Conservation (phyloP, 2,797 vertebrate species). For the Coendou prehensilis region DNA sequence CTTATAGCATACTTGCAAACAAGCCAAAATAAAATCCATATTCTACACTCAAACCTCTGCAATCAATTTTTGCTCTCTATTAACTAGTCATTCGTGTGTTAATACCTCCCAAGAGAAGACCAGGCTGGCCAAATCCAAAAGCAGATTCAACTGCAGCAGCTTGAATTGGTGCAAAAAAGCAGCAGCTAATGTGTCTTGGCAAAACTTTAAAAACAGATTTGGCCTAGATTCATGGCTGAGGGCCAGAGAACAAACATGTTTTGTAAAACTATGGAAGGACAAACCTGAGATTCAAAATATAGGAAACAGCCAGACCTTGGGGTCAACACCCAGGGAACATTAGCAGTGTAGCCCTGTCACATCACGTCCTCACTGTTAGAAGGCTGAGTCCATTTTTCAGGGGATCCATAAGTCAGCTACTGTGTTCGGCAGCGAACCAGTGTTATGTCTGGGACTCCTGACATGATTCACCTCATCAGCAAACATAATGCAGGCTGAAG, state of each 20-base stretch:
- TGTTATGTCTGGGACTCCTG: slow-evolving; percentile 20
- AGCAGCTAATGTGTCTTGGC: slow-evolving; percentile 3
- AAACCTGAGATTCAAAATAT: slow-evolving; percentile 43
- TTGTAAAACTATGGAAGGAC: slow-evolving; percentile 52
- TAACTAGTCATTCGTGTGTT: slow-evolving; percentile 69
- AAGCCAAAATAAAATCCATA: slow-evolving; percentile 66
- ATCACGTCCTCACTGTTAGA: neutral
- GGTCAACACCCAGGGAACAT: neutral
- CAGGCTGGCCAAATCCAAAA: slow-evolving; percentile 56
- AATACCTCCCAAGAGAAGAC: slow-evolving; percentile 52
- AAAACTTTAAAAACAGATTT: slow-evolving; percentile 71
- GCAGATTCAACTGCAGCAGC: slow-evolving; percentile 43
- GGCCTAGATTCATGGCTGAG: slow-evolving; percentile 23
- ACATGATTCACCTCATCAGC: slow-evolving; percentile 63
- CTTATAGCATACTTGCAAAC: slow-evolving; percentile 60
- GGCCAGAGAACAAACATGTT: slow-evolving; percentile 29
- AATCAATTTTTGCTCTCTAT: slow-evolving; percentile 71
- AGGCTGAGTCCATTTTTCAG: slow-evolving; percentile 48
- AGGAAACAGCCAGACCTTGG: neutral
- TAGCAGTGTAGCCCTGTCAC: neutral
- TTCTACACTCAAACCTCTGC: slow-evolving; percentile 59
- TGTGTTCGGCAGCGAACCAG: neutral
- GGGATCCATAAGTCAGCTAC: slow-evolving; percentile 43
- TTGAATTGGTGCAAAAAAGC: slow-evolving; percentile 46
- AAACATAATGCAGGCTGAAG: slow-evolving; percentile 36